Evolutionary conservation across 2,113 vertebrate species (phyloP), one percentile per base, ranked within the genome.

Genomic region (Anguilla rostrata): DNA sequence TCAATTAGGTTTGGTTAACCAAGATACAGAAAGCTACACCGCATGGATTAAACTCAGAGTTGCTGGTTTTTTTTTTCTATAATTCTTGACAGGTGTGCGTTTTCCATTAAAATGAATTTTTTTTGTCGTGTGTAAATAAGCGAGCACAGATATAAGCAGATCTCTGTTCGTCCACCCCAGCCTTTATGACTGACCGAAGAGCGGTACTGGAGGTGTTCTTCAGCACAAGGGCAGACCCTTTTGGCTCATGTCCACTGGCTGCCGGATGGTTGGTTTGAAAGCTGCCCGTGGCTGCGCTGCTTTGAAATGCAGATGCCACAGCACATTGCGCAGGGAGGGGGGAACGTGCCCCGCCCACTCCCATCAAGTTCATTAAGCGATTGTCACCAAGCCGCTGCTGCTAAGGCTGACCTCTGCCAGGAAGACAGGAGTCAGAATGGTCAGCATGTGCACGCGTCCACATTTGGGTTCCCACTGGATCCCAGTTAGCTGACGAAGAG

Each of bases 281-380:
- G 71, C 2, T 6, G 29, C 71, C 12, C 26, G 3, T 14, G 0
- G n/a, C 26, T 26, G 26, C 12, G 0, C 71, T 3, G 7, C n/a
- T 75, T 75, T 75, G 71, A 75, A n/a, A 75, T 75, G n/a, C 71
- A 75, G 71, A 75, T 75, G 71, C 71, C 11, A 34, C 9, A 75
- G 6, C 26, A 34, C n/a, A 34, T 6, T 22, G 18, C 20, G 11
- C 5, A 34, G 34, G 34, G 60, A 66, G 22, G 5, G 5, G 60
- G 60, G 5, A 66, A 66, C 22, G 0, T 26, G 22, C 18, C 60
- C 20, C 60, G 22, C 22, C 22, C 20, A 20, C 60, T 20, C 5
- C 60, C 18, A 26, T 4, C 60, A 63, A 26, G 49, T 53, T 14
- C 43, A 46, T 46, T 46, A 46, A 4, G 18, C 56, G 11, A 20